phyloP scores from a whole-genome alignment of 92 coral and sea anemone genomes.

The Metridium senile region DNA sequence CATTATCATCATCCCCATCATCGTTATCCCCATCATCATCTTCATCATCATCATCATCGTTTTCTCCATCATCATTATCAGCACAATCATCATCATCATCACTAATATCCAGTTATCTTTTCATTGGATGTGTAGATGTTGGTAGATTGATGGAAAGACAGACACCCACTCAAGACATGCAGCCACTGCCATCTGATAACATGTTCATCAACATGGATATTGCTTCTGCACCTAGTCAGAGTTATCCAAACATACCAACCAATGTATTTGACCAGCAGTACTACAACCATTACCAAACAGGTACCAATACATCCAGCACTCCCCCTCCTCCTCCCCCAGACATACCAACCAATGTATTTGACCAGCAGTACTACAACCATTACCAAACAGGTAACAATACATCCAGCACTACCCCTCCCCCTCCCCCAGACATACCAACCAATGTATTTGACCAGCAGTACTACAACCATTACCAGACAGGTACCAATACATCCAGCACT shows the following conservation, averaged over 20 bases:
- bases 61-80: too few relatives aligned
- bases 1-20: too few relatives aligned
- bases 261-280: background rate
- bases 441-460: background rate
- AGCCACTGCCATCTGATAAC: constrained; percentile 1
- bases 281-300: background rate
- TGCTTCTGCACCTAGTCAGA: background rate
- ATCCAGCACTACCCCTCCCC: background rate
- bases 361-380: constrained; percentile 1
- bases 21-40: too few relatives aligned
- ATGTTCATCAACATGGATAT: constrained; percentile 28
- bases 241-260: background rate
- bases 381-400: constrained; percentile 4
- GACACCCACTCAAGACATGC: background rate
- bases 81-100: too few relatives aligned
- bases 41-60: too few relatives aligned
- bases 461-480: background rate
- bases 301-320: constrained; percentile 1
- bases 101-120: too few relatives aligned
- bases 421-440: background rate
- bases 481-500: constrained; percentile 1
- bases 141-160: background rate
- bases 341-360: background rate
- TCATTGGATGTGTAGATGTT: background rate
- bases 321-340: background rate